phyloP scores from a whole-genome alignment of 2,888 invertebrate species.

The Dolichomitus sp. region DNA sequence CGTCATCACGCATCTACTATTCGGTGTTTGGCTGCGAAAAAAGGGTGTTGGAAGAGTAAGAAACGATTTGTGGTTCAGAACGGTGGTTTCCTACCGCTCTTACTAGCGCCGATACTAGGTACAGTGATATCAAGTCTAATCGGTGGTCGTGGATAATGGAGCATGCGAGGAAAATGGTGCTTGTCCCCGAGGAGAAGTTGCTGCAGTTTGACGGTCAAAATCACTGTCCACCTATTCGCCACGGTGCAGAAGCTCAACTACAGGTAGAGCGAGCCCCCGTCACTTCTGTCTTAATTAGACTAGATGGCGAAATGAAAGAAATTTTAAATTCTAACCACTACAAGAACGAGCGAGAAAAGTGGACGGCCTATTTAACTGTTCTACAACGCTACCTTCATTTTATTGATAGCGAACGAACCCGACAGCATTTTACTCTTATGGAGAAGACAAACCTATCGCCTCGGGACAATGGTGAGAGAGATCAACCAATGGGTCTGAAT shows the following conservation, averaged over 20 bases:
- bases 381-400: conserved; percentile 50
- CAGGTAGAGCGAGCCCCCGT: conserved; percentile 2
- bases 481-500: neutral
- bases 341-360: conserved; percentile 59
- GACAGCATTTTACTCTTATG: no score
- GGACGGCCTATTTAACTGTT: conserved; percentile 51
- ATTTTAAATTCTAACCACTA: conserved; percentile 52
- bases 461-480: no score
- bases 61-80: conserved; percentile 8
- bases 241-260: neutral
- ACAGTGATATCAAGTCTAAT: conserved; percentile 33
- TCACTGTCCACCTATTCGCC: neutral
- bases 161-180: conserved; percentile 53
- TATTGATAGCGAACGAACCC: no score
- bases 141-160: conserved; percentile 28
- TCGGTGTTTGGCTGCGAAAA: conserved; percentile 12
- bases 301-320: conserved; percentile 54
- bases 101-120: conserved; percentile 8
- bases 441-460: no score
- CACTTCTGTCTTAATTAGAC: conserved; percentile 28
- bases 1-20: conserved; percentile 14
- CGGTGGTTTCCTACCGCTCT: neutral
- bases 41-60: conserved; percentile 18
- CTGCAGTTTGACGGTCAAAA: neutral
- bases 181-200: conserved; percentile 37